Evolutionary conservation across 2,113 vertebrate species (phyloP), one percentile per base, ranked within the genome.

Genomic region (Solea solea): DNA sequence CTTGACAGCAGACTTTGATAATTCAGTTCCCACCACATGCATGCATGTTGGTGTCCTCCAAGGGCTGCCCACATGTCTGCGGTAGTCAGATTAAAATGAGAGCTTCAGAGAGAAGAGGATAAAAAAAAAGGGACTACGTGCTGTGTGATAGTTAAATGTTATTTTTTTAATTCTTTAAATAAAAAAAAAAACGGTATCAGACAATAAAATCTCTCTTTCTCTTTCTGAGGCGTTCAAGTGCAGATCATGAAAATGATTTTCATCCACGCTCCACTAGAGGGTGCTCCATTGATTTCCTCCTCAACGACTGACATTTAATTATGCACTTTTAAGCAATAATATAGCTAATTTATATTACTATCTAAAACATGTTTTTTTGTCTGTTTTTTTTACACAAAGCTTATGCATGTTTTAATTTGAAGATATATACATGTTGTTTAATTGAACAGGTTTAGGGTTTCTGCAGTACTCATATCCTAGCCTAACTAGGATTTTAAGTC

Each of bases 191-290:
- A 21, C 21, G 1, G 21, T 21, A 21, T 21, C 21, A 21, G 21
- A 21, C 21, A 21, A 21, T 21, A 21, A 21, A 21, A 21, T 21
- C 21, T 21, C 21, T 21, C 21, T 21, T 1, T 21, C 21, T 21
- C 14, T 52, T 3, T 64, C 7, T 27, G 34, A 58, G 44, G n/a
- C 72, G 68, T 70, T 58, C 58, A 69, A 48, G 64, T 54, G 11
- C n/a, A 57, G 14, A 48, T n/a, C 40, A 54, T 74, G 10, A 79
- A 66, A 25, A 64, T 25, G 55, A 54, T 56, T 67, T 28, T 64
- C 45, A 39, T 61, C 12, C 60, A 25, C 59, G 9, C n/a, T 81
- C 86, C 81, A 86, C 57, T 72, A 86, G 86, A 82, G 77, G 79
- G 80, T 76, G 83, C 74, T 76, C 46, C 54, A 9, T 59, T 72